Percentiles rank a stretch among this genome's conserved stretches.
Conservation (phyloP, 2,888 invertebrate species). For the Andrena dorsata region DNA sequence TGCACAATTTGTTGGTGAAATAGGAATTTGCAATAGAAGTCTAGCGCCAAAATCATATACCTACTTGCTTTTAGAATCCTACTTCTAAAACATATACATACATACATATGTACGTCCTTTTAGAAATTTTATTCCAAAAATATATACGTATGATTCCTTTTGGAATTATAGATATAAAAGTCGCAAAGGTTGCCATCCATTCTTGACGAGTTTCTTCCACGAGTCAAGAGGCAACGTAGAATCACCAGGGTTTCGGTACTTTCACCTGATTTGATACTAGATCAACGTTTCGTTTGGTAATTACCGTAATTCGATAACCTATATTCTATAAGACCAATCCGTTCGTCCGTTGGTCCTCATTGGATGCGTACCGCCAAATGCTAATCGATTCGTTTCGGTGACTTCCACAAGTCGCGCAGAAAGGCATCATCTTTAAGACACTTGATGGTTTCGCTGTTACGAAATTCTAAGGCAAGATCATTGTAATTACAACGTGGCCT, state of each 20-base stretch:
- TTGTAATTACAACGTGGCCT: constrained; percentile 42
- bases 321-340: constrained; percentile 25
- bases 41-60: no score
- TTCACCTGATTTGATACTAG: not conserved
- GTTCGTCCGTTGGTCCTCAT: constrained; percentile 51
- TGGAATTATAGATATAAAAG: not conserved
- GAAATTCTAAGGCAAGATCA: constrained; percentile 75
- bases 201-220: not conserved
- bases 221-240: not conserved
- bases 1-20: no score
- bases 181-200: not conserved
- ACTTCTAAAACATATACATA: no score
- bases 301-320: not conserved
- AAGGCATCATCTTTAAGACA: constrained; percentile 78
- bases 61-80: no score
- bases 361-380: constrained; percentile 45
- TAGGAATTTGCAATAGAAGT: no score
- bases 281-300: not conserved
- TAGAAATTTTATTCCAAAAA: no score
- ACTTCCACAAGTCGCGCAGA: constrained; percentile 22
- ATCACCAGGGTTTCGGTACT: not conserved
- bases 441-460: constrained; percentile 63
- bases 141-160: no score
- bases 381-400: constrained; percentile 40
- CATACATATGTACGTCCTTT: no score